Evolutionary conservation across 2,797 vertebrate genomes (phyloP).

Genomic region (Agapornis canus): DNA sequence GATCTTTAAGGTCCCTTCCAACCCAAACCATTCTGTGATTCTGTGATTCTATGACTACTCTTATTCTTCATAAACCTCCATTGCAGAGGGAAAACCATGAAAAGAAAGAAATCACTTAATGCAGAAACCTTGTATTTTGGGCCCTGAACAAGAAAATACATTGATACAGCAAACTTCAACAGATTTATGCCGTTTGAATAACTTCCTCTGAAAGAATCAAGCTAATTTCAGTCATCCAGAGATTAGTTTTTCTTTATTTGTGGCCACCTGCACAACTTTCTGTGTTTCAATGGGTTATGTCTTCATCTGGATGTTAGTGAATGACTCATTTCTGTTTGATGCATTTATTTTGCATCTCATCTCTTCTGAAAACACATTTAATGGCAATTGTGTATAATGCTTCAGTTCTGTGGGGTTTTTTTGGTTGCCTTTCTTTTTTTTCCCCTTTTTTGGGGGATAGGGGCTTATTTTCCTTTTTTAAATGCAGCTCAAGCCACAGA

Average conservation of each 20-base stretch:
- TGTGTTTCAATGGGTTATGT: not conserved
- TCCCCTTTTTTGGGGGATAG: not conserved
- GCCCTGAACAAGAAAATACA: not conserved
- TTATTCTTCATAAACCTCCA: not conserved
- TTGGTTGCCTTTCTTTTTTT: not conserved
- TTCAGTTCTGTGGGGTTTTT: not conserved
- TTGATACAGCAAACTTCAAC: not conserved
- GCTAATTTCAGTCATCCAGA: not conserved
- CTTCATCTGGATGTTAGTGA: not conserved
- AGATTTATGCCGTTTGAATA: not conserved
- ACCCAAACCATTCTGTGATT: not conserved
- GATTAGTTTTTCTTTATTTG: not conserved
- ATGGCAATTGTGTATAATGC: not conserved
- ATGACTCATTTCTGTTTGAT: not conserved
- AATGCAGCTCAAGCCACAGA: not conserved
- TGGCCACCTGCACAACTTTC: conserved; percentile 9
- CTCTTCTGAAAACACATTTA: not conserved
- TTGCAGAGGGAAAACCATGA: not conserved
- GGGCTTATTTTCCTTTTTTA: not conserved
- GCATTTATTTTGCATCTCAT: not conserved
- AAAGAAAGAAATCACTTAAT: not conserved
- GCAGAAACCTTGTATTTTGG: not conserved
- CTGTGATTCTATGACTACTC: not conserved
- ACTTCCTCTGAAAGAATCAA: not conserved
- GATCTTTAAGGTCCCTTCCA: not conserved